Percentiles rank a stretch among this genome's conserved stretches.
Conservation (phyloP, 1,140 invertebrate species). For the Brachionus asplanchnoidis region DNA sequence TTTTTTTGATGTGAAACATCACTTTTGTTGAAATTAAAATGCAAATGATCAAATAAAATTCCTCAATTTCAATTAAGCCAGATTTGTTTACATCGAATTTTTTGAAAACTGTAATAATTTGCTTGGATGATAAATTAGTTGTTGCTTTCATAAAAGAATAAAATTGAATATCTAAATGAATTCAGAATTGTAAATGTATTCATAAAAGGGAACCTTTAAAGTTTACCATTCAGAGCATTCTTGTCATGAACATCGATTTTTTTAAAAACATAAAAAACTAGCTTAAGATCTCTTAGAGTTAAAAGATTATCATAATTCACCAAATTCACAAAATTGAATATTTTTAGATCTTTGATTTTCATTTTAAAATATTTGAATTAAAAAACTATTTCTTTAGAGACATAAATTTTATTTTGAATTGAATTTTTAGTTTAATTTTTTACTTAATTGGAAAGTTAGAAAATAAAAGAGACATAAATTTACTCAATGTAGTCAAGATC, state of each 20-base stretch:
- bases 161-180: slow-evolving; percentile 44
- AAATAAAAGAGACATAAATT: background rate
- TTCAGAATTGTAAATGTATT: too few relatives aligned
- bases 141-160: slow-evolving; percentile 40
- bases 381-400: background rate
- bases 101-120: slow-evolving; percentile 44
- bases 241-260: background rate
- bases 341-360: slow-evolving; percentile 7
- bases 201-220: too few relatives aligned
- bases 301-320: background rate
- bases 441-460: too few relatives aligned
- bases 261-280: background rate
- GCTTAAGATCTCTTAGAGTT: background rate
- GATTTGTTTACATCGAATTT: slow-evolving; percentile 45
- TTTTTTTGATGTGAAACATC: background rate
- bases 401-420: background rate
- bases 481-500: slow-evolving; percentile 39
- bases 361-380: background rate
- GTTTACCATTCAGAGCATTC: background rate
- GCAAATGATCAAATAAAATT: slow-evolving; percentile 44
- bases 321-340: background rate
- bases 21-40: slow-evolving; percentile 45
- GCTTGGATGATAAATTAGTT: slow-evolving; percentile 32
- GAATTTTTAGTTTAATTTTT: background rate
- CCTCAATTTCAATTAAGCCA: slow-evolving; percentile 45